Conservation (phyloP, 2,888 invertebrate species). For the Drosophila nr. perissopoda region DNA sequence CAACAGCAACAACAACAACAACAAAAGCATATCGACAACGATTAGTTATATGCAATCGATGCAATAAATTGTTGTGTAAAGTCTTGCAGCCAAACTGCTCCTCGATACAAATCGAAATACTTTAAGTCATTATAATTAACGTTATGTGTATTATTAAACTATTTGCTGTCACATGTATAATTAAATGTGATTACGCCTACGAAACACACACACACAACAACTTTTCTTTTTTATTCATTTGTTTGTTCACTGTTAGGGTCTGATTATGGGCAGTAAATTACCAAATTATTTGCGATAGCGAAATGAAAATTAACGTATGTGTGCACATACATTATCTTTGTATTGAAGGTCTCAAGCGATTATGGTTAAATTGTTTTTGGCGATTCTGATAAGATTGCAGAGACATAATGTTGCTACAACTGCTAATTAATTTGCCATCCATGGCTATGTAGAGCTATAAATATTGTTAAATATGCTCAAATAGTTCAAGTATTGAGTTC, state of each 20-base stretch:
- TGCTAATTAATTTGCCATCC: background rate
- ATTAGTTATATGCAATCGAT: conserved; percentile 12
- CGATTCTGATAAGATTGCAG: conserved; percentile 1
- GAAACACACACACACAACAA: background rate
- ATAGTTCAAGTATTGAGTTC: background rate
- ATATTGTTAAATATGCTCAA: background rate
- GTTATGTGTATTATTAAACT: conserved; percentile 6
- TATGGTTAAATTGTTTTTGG: background rate
- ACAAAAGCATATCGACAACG: background rate
- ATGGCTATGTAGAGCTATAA: background rate
- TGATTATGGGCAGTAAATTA: conserved; percentile 9
- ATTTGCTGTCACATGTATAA: conserved; percentile 8
- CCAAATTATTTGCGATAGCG: background rate
- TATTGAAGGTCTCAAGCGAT: background rate
- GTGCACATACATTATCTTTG: background rate
- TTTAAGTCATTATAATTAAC: conserved; percentile 1
- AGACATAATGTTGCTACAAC: background rate
- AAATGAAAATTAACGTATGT: background rate
- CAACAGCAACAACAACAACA: background rate
- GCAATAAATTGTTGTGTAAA: conserved; percentile 6
- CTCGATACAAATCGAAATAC: background rate
- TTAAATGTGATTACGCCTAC: conserved; percentile 6
- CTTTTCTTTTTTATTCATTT: background rate
- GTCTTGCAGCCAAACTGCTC: background rate
- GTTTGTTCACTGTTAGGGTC: background rate